Evolutionary conservation across 2,113 vertebrate species (phyloP), one percentile per base, ranked within the genome.

Genomic region (Oreochromis niloticus): DNA sequence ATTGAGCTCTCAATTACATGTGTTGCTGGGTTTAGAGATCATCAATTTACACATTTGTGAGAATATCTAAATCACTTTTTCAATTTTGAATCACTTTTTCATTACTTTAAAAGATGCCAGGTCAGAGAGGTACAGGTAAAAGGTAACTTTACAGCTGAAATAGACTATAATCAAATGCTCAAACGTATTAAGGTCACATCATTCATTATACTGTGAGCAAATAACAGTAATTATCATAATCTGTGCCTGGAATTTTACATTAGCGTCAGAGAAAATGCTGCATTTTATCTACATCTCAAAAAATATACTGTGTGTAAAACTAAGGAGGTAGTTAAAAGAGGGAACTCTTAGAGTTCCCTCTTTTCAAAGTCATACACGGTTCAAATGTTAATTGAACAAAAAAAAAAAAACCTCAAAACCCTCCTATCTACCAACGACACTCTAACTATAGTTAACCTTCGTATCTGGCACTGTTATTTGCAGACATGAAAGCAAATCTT

Each of bases 321-420:
- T 50, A 78, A 50, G 24, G 43, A 32, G 32, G 43, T 12, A 32
- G 2, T 32, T 50, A 32, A 50, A 78, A 78, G n/a, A 75, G 61
- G 11, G 61, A 66, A 66, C 3, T 66, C 34, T 66, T 2, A 32
- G 9, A 78, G 43, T 78, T 48, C 24, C 43, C 6, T 48, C 43
- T 32, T 30, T 75, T 75, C 24, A 75, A 48, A 48, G 43, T 75
- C 71, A 30, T 75, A 27, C 24, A 30, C 1, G 4, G 24, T 75
- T 48, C 71, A 75, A 75, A 75, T 48, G 43, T 50, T 75, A 75
- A 50, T 50, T 75, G 43, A 48, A 75, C 24, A 75, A 46, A 9
- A n/a, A 0, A 34, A 75, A 46, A 9, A n/a, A 0, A 34, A 11
- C 1, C 11, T 27, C 32, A 34, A 59, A n/a, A 1, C 32, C 8